Base-by-base conservation (phyloP, 2,113 vertebrate genomes). In the Sphyrna mokarran region DNA sequence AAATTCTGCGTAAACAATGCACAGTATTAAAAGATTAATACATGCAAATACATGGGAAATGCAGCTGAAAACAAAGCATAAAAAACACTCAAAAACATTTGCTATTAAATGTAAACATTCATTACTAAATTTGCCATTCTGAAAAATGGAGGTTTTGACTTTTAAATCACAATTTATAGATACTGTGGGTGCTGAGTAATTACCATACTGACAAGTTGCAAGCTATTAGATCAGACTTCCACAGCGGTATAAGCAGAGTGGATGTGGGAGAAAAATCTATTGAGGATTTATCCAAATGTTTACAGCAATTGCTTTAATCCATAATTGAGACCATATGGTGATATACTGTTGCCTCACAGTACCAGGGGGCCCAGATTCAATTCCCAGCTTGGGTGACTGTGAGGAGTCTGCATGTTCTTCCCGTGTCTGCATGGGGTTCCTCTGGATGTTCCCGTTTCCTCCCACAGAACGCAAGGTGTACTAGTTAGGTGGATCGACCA, bases 1-100 rank as follows among this genome's bases (percentile, higher is more conserved):
- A 95, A 97, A n/a, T 78, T 96, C 97, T 68, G 95, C n/a, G 40
- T 18, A 95, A 95, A 2, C 3, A 85, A 61, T 13, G 33, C 14
- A n/a, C 22, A 14, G 40, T 14, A 72, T 66, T 70, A 95, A 69
- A 95, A 94, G 48, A 13, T 89, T 48, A 43, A 29, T 26, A 90
- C 61, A 93, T 26, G 16, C n/a, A 54, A 66, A 14, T 68, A 61
- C 2, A 93, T 37, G 66, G 89, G n/a, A n/a, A 20, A 7, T 48
- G 23, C 23, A 43, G 40, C 33, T 95, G 10, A 48, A 68, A 40
- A 86, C 9, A 89, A 68, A 95, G 10, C 93, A n/a, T 54, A 54
- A 54, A 54, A 4, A 54, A 54, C 48, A 54, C 5, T 54, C 48
- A 54, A 54, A 54, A 54, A 54, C 48, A 54, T 54, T 54, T 54